A percentile compares a stretch with the other conserved stretches of the same genome.
phyloP scores from a whole-genome alignment of 23 tunicate genomes.

The Pegea sp. region DNA sequence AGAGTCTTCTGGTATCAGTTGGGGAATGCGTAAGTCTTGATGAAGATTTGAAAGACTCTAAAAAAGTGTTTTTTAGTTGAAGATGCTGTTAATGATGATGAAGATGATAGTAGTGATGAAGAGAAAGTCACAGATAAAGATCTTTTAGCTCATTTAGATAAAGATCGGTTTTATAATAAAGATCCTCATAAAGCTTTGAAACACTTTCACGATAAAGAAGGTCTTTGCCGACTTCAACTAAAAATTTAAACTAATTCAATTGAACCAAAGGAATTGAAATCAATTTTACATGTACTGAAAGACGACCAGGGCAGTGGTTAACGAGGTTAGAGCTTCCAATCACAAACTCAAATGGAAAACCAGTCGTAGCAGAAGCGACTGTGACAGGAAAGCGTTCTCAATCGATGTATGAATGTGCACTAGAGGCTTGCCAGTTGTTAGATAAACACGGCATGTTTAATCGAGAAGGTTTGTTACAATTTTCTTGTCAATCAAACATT shows the following conservation, averaged over 20 bases:
- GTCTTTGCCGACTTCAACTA: conserved; percentile 2
- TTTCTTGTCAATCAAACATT: neutral
- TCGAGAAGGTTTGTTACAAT: neutral
- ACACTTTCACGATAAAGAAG: conserved; percentile 66
- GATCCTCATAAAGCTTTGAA: conserved; percentile 89
- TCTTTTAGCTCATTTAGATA: conserved; percentile 11
- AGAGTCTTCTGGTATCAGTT: conserved; percentile 44
- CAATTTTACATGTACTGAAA: conserved; percentile 64
- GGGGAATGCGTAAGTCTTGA: conserved; percentile 82
- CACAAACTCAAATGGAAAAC: conserved; percentile 35
- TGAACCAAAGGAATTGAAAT: conserved; percentile 39
- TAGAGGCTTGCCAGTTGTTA: conserved; percentile 71
- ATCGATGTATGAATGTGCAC: conserved; percentile 52
- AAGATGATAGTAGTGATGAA: conserved; percentile 28
- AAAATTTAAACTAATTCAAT: neutral
- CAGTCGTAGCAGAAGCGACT: conserved; percentile 55
- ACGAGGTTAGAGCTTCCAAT: conserved; percentile 44
- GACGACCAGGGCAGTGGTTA: conserved; percentile 87
- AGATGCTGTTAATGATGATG: conserved; percentile 67
- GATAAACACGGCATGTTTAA: conserved; percentile 80
- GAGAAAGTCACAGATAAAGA: conserved; percentile 9
- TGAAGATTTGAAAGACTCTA: neutral
- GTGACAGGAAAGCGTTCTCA: conserved; percentile 54
- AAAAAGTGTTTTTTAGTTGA: conserved; percentile 21
- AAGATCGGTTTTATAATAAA: conserved; percentile 73